Evolutionary conservation across 2,113 vertebrate species (phyloP).

Genomic region (Electrona antarctica): DNA sequence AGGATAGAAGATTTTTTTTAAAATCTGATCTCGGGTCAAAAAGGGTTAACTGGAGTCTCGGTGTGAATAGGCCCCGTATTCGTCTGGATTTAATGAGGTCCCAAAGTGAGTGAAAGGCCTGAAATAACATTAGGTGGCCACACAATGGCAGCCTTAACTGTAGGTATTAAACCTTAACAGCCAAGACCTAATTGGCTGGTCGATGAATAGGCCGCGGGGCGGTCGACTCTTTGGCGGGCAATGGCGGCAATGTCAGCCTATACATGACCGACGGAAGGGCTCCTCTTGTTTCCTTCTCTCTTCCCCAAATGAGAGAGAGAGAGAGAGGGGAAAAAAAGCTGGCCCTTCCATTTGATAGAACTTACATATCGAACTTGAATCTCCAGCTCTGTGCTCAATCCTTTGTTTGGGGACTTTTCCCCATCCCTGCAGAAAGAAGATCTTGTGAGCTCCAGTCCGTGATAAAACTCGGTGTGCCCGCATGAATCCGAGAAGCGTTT

Average conservation of each 20-base stretch:
- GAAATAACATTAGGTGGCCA: conserved; percentile 71
- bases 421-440: no score
- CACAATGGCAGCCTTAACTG: conserved; percentile 78
- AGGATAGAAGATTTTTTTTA: no score
- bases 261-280: conserved; percentile 52
- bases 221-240: conserved; percentile 58
- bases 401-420: conserved; percentile 53
- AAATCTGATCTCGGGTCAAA: no score
- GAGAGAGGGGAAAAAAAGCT: conserved; percentile 39
- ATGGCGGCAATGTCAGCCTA: conserved; percentile 60
- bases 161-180: conserved; percentile 79
- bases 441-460: no score
- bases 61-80: conserved; percentile 74
- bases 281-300: conserved; percentile 55
- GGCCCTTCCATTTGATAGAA: conserved; percentile 59
- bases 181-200: conserved; percentile 74
- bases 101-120: conserved; percentile 71
- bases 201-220: conserved; percentile 63
- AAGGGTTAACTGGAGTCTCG: conserved; percentile 57
- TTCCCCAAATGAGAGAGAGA: conserved; percentile 63
- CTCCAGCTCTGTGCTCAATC: conserved; percentile 24
- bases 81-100: conserved; percentile 77
- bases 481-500: no score
- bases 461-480: no score
- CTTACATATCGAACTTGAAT: conserved; percentile 65